Evolutionary conservation across 35 echinoderm and acorn worm genomes (phyloP).

Genomic region (Ptychodera flava): DNA sequence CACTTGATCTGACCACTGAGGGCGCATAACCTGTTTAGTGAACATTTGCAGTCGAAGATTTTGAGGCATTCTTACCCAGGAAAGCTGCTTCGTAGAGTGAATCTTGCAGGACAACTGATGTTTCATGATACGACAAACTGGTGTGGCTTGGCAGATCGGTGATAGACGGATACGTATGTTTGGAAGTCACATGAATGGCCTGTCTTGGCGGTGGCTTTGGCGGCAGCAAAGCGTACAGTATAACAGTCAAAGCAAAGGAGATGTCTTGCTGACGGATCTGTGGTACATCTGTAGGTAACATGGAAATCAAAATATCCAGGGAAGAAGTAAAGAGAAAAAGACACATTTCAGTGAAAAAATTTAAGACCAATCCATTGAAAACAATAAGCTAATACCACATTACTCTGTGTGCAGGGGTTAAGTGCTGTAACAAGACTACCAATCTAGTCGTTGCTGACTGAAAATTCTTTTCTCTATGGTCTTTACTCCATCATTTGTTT

Average conservation of each 20-base stretch:
- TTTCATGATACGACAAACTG: conserved; percentile 58
- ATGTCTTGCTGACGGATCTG: conserved; percentile 92
- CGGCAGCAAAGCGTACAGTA: conserved; percentile 78
- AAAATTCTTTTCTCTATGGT: too few relatives aligned
- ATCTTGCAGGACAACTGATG: conserved; percentile 49
- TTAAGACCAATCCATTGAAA: too few relatives aligned
- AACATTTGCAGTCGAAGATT: too few relatives aligned
- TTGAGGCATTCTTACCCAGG: conserved; percentile 49
- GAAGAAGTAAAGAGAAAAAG: not conserved
- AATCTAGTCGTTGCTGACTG: too few relatives aligned
- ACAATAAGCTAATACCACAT: too few relatives aligned
- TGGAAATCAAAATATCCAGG: not conserved
- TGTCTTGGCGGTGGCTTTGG: conserved; percentile 59
- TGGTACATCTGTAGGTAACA: conserved; percentile 64
- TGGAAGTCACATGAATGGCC: not conserved
- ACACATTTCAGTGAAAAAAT: not conserved
- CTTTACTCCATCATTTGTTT: too few relatives aligned
- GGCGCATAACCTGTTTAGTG: too few relatives aligned
- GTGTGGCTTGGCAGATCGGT: conserved; percentile 88
- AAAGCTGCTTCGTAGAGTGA: conserved; percentile 92
- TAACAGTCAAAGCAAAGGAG: conserved; percentile 84
- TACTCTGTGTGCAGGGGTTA: too few relatives aligned
- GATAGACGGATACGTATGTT: conserved; percentile 66
- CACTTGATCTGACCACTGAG: too few relatives aligned
- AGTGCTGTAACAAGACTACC: too few relatives aligned